Conservation (phyloP, 1,140 invertebrate species). For the Manduca sexta region DNA sequence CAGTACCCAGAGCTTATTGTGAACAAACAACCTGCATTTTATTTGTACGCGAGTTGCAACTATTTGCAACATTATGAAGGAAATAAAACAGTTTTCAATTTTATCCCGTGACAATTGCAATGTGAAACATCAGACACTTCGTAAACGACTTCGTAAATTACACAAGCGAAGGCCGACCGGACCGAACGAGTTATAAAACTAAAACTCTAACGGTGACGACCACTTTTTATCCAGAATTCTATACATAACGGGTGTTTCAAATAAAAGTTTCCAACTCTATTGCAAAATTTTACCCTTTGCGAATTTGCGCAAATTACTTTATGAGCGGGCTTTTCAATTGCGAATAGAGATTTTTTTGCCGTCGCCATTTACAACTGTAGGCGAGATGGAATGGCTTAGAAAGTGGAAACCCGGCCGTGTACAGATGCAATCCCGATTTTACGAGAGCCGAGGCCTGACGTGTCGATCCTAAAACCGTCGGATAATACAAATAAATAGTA, state of each 20-base stretch:
- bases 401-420: constrained; percentile 32
- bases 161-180: constrained; percentile 12
- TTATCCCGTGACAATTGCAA: constrained; percentile 5
- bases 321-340: constrained; percentile 52
- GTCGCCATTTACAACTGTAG: constrained; percentile 45
- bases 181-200: constrained; percentile 44
- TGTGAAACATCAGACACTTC: background rate
- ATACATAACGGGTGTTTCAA: constrained; percentile 44
- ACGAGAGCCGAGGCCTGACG: constrained; percentile 27
- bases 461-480: constrained; percentile 41
- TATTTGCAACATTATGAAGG: no score
- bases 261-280: constrained; percentile 40
- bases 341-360: constrained; percentile 45
- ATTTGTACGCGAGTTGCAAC: no score
- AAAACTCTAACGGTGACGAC: constrained; percentile 37
- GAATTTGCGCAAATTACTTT: constrained; percentile 71
- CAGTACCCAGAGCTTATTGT: no score
- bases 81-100: constrained; percentile 14
- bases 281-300: constrained; percentile 59
- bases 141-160: constrained; percentile 8
- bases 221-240: constrained; percentile 34
- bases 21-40: no score
- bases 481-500: constrained; percentile 68
- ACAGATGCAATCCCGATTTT: constrained; percentile 33
- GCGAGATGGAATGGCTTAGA: constrained; percentile 28